Evolutionary conservation across 2,797 vertebrate genomes (phyloP), one percentile per base, ranked within the genome.

Genomic region (Melanotaenia nigrans): DNA sequence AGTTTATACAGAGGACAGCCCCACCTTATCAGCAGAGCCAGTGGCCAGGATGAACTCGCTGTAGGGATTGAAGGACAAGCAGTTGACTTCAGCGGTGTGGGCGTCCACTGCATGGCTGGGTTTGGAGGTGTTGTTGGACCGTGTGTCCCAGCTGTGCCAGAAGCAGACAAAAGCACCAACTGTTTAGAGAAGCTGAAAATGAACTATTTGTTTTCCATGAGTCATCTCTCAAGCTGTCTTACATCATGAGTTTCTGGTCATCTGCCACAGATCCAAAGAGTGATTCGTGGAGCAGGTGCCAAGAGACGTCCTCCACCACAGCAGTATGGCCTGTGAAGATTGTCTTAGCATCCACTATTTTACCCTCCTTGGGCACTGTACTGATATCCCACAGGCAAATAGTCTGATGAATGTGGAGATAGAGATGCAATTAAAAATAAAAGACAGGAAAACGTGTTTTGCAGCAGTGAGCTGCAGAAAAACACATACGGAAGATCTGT

Each of bases 161-260:
- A 65, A n/a, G 62, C 3, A 80, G 7, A 82, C 61, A 83, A 71
- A 82, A 67, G 66, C 8, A 42, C n/a, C 42, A 30, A 24, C 49
- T 74, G 75, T 87, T 75, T 33, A 61, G 30, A 36, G 20, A 65
- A 67, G n/a, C 1, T 38, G 5, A 42, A 49, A 69, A 35, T 28
- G 0, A 57, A 69, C 42, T 20, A 65, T 33, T 61, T 61, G 11
- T 32, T 38, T 73, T n/a, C 53, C 45, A n/a, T 47, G 25, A 77
- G 11, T 54, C 33, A 38, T 62, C 12, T 13, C 14, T 40, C 35
- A 47, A 4, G n/a, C 33, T 14, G 1, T 73, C 96, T 93, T 83
- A 97, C 97, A 98, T 99, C 97, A 99, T 99, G 64, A 99, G 96
- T 77, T 98, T 99, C 92, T 97, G 96, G 86, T 99, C 98, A 79